Conservation (phyloP, 2,888 invertebrate species). For the Melanostoma scalare region DNA sequence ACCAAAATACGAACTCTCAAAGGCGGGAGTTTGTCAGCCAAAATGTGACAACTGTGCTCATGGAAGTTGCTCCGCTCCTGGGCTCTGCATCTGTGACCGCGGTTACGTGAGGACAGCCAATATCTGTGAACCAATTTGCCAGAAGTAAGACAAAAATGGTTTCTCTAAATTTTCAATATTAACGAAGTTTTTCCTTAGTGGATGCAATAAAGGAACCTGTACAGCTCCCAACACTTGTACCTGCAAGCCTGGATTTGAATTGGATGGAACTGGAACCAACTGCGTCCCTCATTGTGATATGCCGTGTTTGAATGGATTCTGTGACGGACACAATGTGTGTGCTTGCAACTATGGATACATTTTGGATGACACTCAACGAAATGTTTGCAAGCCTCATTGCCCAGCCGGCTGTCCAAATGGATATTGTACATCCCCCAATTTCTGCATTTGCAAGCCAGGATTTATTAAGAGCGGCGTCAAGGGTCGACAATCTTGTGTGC, state of each 20-base stretch:
- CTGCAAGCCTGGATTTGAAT: slow-evolving; percentile 77
- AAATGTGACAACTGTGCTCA: slow-evolving; percentile 82
- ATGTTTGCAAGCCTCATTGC: slow-evolving; percentile 85
- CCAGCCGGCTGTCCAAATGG: slow-evolving; percentile 89
- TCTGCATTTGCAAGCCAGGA: slow-evolving; percentile 89
- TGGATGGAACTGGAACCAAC: slow-evolving; percentile 79
- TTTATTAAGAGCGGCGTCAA: slow-evolving; percentile 82
- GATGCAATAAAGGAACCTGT: slow-evolving; percentile 81
- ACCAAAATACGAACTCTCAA: slow-evolving; percentile 76
- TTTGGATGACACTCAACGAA: slow-evolving; percentile 79
- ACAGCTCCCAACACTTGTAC: slow-evolving; percentile 80
- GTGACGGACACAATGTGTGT: slow-evolving; percentile 86
- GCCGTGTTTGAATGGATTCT: slow-evolving; percentile 87
- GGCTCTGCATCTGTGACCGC: slow-evolving; percentile 84
- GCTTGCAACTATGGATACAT: slow-evolving; percentile 84
- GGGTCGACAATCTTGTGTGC: slow-evolving; percentile 85
- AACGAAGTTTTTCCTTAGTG: slow-evolving; percentile 72
- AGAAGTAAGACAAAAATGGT: slow-evolving; percentile 75
- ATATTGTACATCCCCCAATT: slow-evolving; percentile 87
- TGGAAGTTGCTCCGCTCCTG: slow-evolving; percentile 85
- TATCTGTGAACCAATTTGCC: slow-evolving; percentile 80
- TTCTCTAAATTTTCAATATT: not conserved
- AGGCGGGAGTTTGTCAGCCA: slow-evolving; percentile 79
- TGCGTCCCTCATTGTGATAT: slow-evolving; percentile 85
- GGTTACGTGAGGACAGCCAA: slow-evolving; percentile 83